A percentile compares a stretch with the other conserved stretches of the same genome.
These are phyloP conservation scores for Gymnosoma rotundatum DNA, from an alignment of 2,888 invertebrate genomes.

Conservation along the genomic window DNA sequence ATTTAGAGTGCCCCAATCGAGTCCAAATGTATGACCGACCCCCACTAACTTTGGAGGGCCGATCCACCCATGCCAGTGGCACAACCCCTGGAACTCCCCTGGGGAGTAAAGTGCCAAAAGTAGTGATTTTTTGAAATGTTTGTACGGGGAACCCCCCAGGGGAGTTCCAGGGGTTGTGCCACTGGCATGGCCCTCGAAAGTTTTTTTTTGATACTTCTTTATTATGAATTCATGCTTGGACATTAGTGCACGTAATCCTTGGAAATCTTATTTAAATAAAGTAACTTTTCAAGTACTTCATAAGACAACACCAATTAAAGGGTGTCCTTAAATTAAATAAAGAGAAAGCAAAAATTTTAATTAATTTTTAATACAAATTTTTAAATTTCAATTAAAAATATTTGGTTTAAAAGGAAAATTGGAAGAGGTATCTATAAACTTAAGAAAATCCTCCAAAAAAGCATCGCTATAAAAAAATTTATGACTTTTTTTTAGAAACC, in stretches of 20 bases:
- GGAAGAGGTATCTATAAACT: no score
- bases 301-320: background rate
- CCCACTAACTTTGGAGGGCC: no score
- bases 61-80: no score
- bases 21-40: no score
- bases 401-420: background rate
- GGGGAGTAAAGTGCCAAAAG: no score
- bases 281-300: conserved; percentile 37
- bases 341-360: background rate
- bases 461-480: background rate
- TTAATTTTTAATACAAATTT: background rate
- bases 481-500: conserved; percentile 2
- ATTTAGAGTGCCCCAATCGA: no score
- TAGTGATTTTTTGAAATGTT: no score
- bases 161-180: no score
- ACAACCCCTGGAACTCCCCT: no score
- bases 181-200: no score
- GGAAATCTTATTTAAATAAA: conserved; percentile 28
- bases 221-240: background rate
- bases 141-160: no score
- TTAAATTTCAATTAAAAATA: background rate
- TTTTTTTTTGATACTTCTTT: no score
- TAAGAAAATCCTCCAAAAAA: background rate
- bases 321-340: background rate
- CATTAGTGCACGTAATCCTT: conserved; percentile 10